Percentiles rank a stretch among this genome's conserved stretches.
phyloP scores from a whole-genome alignment of 2,888 invertebrate genomes.

The Resseliella maxima region DNA sequence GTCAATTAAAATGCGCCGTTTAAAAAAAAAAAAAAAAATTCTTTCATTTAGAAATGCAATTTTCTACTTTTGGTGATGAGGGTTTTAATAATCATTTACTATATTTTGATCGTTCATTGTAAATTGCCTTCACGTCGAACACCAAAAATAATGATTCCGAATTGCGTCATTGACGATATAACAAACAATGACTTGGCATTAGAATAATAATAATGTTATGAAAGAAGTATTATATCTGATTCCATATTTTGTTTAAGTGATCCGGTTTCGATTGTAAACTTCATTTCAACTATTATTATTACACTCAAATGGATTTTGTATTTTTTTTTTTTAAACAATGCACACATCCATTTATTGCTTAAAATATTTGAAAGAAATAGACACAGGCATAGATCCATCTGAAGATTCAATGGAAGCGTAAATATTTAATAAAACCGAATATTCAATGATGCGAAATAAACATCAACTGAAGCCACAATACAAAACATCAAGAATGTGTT shows the following conservation, averaged over 20 bases:
- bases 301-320: constrained; percentile 19
- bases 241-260: not conserved
- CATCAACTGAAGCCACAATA: not conserved
- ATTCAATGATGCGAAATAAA: constrained; percentile 53
- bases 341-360: not conserved
- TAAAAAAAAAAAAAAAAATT: no score
- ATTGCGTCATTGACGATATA: not conserved
- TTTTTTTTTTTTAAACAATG: constrained; percentile 14
- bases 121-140: not conserved
- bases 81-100: not conserved
- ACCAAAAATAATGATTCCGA: not conserved
- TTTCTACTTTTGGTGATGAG: not conserved
- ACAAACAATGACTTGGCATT: not conserved
- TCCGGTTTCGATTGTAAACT: constrained; percentile 25
- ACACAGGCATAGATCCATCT: not conserved
- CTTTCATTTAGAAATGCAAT: no score
- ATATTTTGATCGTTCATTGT: not conserved
- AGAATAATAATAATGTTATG: not conserved
- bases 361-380: not conserved
- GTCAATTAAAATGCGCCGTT: not conserved
- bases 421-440: constrained; percentile 11
- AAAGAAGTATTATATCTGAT: not conserved
- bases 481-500: not conserved
- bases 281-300: not conserved
- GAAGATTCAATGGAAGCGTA: not conserved